phyloP scores from a whole-genome alignment of 2,113 vertebrate genomes.

The Megaleporinus macrocephalus region DNA sequence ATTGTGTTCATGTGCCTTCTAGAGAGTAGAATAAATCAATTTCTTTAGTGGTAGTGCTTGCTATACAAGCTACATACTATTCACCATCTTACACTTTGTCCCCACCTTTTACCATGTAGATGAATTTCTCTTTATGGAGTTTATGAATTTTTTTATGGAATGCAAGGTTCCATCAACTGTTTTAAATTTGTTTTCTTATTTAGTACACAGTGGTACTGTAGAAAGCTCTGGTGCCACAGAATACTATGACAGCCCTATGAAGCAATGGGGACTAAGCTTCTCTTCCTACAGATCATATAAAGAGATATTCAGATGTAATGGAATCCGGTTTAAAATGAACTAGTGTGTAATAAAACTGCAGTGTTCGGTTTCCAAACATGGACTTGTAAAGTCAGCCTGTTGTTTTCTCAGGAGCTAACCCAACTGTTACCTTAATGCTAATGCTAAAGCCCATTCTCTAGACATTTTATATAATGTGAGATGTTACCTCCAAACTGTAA shows the following conservation, averaged over 20 bases:
- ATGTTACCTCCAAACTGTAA: background rate
- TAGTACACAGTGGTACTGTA: background rate
- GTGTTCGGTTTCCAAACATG: background rate
- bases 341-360: background rate
- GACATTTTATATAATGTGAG: background rate
- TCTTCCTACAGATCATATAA: background rate
- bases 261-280: background rate
- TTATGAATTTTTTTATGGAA: background rate
- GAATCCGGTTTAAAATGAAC: background rate
- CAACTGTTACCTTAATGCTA: background rate
- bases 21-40: background rate
- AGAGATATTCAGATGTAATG: background rate
- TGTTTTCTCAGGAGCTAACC: slow-evolving; percentile 6
- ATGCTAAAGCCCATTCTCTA: background rate
- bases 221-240: background rate
- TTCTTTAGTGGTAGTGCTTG: background rate
- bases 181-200: background rate
- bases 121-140: background rate
- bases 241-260: background rate
- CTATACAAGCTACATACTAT: background rate
- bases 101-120: background rate
- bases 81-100: background rate
- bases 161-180: background rate
- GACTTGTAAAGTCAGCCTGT: background rate
- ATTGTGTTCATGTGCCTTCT: background rate